Percentiles rank a stretch among this genome's conserved stretches.
Evolutionary conservation across 2,113 vertebrate genomes (phyloP).

Genomic region (Otus sunia): DNA sequence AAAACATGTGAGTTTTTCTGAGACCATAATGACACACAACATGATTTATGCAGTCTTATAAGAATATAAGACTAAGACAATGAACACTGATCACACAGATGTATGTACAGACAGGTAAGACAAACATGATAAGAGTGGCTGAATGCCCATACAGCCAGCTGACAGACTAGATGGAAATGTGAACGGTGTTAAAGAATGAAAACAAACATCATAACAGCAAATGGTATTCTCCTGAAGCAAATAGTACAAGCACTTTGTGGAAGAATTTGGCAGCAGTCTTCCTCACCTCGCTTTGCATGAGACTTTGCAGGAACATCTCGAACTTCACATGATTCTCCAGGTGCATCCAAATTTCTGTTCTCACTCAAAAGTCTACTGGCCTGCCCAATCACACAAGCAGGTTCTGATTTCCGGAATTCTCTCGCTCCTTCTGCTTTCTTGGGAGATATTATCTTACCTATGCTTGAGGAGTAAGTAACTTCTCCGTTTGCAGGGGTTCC

Average conservation of each 20-base stretch:
- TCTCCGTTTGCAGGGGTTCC: neutral
- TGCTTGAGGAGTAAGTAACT: neutral
- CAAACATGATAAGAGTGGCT: neutral
- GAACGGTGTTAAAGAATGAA: neutral
- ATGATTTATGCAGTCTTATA: neutral
- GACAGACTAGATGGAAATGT: conserved; percentile 12
- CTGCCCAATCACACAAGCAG: conserved; percentile 62
- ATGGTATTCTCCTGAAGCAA: conserved; percentile 49
- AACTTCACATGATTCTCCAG: conserved; percentile 38
- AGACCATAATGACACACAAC: neutral
- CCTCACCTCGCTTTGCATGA: conserved; percentile 83
- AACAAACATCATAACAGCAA: conserved; percentile 24
- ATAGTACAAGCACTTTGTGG: conserved; percentile 19
- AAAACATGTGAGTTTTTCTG: neutral
- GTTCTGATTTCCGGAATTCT: conserved; percentile 73
- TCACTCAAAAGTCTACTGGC: conserved; percentile 53
- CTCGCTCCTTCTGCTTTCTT: conserved; percentile 64
- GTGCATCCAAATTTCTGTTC: conserved; percentile 69
- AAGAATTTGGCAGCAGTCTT: conserved; percentile 41
- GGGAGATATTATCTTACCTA: conserved; percentile 30
- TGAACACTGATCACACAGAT: neutral
- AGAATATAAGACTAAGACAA: neutral
- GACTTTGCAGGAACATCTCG: conserved; percentile 79
- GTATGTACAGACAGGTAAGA: conserved; percentile 13
- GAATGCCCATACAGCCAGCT: neutral